Percentiles rank a stretch among this genome's conserved stretches.
Evolutionary conservation across 2,888 invertebrate genomes (phyloP).

Genomic region (Timema cristinae): DNA sequence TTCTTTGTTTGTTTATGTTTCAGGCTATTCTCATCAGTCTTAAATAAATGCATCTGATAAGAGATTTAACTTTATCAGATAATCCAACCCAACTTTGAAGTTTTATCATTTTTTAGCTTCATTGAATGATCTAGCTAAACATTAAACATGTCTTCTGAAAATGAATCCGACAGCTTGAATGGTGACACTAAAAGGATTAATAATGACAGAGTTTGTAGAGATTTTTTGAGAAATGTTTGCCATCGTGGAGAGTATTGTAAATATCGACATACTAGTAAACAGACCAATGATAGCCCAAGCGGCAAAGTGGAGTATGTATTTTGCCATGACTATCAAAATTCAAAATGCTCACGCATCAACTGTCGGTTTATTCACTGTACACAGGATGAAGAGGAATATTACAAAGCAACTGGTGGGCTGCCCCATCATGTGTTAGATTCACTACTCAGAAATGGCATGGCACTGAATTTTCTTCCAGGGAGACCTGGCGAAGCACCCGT

Average conservation of each 20-base stretch:
- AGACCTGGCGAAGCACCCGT: constrained; percentile 43
- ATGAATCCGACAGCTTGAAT: constrained; percentile 23
- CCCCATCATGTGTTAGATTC: constrained; percentile 53
- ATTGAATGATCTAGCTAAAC: too few species aligned
- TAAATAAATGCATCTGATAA: too few species aligned
- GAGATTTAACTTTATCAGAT: too few species aligned
- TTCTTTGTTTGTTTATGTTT: too few species aligned
- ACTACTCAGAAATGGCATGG: constrained; percentile 36
- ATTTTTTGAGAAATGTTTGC: constrained; percentile 56
- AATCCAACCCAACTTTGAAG: too few species aligned
- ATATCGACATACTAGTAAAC: constrained; percentile 45
- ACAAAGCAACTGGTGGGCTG: constrained; percentile 66
- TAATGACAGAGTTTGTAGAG: constrained; percentile 50
- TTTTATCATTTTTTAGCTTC: too few species aligned
- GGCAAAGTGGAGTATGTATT: constrained; percentile 42
- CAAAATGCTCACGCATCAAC: constrained; percentile 65
- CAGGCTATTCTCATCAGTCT: too few species aligned
- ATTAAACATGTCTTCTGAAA: constrained; percentile 25
- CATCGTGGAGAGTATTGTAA: constrained; percentile 50
- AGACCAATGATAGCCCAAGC: constrained; percentile 22
- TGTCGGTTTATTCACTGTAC: constrained; percentile 76
- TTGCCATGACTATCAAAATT: constrained; percentile 69
- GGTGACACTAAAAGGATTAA: constrained; percentile 16
- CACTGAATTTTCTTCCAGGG: not conserved
- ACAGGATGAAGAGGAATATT: constrained; percentile 69